Percentiles rank a stretch among this genome's conserved stretches.
Evolutionary conservation across 1,140 invertebrate species (phyloP).

Genomic region (Acromyrmex charruanus): DNA sequence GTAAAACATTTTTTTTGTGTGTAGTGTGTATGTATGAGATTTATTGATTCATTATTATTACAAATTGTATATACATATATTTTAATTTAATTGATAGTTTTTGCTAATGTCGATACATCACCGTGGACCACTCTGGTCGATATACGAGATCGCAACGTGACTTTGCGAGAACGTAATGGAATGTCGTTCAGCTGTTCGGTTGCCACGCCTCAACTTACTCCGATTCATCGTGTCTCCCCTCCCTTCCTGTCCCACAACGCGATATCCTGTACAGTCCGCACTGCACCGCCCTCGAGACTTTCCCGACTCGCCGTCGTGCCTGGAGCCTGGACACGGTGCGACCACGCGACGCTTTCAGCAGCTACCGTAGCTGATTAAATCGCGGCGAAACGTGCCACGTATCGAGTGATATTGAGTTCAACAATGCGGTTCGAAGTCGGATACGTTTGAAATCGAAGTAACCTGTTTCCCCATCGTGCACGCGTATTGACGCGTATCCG

Average conservation of each 20-base stretch:
- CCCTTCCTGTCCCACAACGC: neutral
- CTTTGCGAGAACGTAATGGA: neutral
- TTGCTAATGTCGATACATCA: neutral
- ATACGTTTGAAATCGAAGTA: conserved; percentile 23
- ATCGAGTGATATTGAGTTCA: neutral
- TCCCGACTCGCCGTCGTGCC: neutral
- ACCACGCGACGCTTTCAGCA: neutral
- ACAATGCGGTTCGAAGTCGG: conserved; percentile 34
- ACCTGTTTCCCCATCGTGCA: conserved; percentile 16
- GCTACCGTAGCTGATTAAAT: neutral
- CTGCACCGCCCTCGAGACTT: neutral
- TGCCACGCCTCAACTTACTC: conserved; percentile 78
- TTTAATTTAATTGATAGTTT: neutral
- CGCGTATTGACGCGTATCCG: too few relatives aligned
- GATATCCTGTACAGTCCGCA: conserved; percentile 62
- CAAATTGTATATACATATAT: neutral
- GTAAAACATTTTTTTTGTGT: neutral
- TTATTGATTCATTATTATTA: conserved; percentile 3
- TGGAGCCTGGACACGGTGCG: neutral
- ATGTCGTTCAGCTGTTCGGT: conserved; percentile 54
- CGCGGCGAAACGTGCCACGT: neutral
- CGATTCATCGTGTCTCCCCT: conserved; percentile 40
- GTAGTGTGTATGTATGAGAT: conserved; percentile 4
- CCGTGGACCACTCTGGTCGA: neutral
- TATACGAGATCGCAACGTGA: neutral